Evolutionary conservation across 2,113 vertebrate genomes (phyloP).

Genomic region (Synchiropus splendidus): DNA sequence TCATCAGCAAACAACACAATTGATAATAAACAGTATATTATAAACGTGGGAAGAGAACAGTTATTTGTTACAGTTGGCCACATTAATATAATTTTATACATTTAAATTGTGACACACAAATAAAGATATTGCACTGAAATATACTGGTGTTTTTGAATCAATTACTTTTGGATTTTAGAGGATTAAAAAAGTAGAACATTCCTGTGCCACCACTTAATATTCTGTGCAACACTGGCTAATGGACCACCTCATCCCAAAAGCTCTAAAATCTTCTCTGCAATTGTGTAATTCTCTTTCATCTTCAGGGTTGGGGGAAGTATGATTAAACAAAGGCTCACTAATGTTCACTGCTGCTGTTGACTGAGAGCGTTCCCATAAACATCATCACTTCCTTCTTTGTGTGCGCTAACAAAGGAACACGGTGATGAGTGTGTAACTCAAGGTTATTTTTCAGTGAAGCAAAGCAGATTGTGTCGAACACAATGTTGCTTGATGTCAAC

Average conservation of each 20-base stretch:
- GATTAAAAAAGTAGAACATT: too few relatives aligned
- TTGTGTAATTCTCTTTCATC: conserved; percentile 67
- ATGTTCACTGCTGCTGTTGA: conserved; percentile 31
- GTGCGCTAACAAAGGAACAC: background rate
- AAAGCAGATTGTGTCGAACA: background rate
- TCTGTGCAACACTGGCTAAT: conserved; percentile 55
- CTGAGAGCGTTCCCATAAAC: conserved; percentile 42
- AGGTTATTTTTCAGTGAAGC: conserved; percentile 2
- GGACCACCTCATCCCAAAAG: conserved; percentile 64
- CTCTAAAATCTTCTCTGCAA: conserved; percentile 39
- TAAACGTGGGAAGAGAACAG: too few relatives aligned
- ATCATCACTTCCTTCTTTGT: conserved; percentile 13
- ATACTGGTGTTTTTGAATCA: too few relatives aligned
- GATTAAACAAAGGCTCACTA: conserved; percentile 53
- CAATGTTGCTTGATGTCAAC: conserved; percentile 5
- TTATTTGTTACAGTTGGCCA: too few relatives aligned
- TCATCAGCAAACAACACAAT: too few relatives aligned
- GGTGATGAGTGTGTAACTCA: background rate
- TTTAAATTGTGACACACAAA: too few relatives aligned
- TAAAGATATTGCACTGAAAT: too few relatives aligned
- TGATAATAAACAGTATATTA: too few relatives aligned
- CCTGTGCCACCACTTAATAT: conserved; percentile 24
- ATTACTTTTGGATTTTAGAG: too few relatives aligned
- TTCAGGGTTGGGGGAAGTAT: conserved; percentile 49
- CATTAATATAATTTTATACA: too few relatives aligned